A percentile compares a stretch with the other conserved stretches of the same genome.
These are phyloP conservation scores for Abrostola tripartita DNA, from an alignment of 2,888 invertebrate genomes.

Conservation along the genomic window DNA sequence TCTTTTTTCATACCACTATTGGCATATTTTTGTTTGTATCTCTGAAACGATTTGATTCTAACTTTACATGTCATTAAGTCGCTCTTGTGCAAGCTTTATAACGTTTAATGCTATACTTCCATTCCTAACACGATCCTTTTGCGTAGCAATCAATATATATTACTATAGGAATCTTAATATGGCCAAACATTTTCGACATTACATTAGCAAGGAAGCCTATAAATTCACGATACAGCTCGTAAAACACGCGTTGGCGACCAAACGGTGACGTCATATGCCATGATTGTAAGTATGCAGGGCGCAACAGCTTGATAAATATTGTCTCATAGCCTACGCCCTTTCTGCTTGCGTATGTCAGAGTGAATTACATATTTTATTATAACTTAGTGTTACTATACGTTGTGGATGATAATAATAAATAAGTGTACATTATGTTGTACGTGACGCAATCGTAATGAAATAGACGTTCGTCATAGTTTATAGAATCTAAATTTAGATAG, in stretches of 20 bases:
- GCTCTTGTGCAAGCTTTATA: too few relatives aligned
- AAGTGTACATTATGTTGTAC: too few relatives aligned
- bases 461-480: too few relatives aligned
- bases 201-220: constrained; percentile 39
- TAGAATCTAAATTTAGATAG: too few relatives aligned
- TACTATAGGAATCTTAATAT: constrained; percentile 9
- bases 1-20: too few relatives aligned
- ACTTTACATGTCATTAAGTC: too few relatives aligned
- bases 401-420: constrained; percentile 17
- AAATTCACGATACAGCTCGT: constrained; percentile 43
- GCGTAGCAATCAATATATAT: constrained; percentile 7
- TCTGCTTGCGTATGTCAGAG: constrained; percentile 43
- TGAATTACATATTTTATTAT: constrained; percentile 43
- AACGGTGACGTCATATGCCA: constrained; percentile 36
- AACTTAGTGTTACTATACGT: constrained; percentile 34
- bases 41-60: too few relatives aligned
- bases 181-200: constrained; percentile 20
- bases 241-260: constrained; percentile 40
- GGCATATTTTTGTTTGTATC: too few relatives aligned
- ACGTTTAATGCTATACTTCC: too few relatives aligned
- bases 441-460: too few relatives aligned
- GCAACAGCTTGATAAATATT: constrained; percentile 43
- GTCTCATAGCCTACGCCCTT: constrained; percentile 30
- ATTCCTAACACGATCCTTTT: too few relatives aligned
- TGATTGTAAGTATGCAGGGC: constrained; percentile 27